Conservation (phyloP, 2,797 vertebrate genomes). For the Adrianichthys oophorus region DNA sequence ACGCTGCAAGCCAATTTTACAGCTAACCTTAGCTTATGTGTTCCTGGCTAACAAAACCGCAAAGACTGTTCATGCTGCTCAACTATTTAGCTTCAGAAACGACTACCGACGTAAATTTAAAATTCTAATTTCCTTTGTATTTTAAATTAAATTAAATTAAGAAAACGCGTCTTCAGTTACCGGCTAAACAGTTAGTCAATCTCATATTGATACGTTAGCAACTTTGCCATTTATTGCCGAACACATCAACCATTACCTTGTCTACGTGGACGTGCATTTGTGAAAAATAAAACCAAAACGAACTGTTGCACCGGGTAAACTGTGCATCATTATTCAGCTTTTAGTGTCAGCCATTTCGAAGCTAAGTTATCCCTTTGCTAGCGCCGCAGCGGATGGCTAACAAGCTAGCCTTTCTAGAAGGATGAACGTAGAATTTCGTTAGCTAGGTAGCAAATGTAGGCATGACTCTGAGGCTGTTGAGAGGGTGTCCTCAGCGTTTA, state of each 20-base stretch:
- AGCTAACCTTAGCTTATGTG: constrained; percentile 65
- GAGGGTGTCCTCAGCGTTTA: constrained; percentile 8
- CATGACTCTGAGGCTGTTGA: constrained; percentile 38
- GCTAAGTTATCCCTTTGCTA: constrained; percentile 35
- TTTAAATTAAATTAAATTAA: not conserved
- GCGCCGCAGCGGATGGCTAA: constrained; percentile 57
- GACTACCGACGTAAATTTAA: not conserved
- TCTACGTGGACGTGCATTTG: not conserved
- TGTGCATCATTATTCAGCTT: constrained; percentile 19
- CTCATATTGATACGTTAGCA: constrained; percentile 2
- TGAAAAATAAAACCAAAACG: not conserved
- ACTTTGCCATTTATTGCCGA: constrained; percentile 21
- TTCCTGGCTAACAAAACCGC: constrained; percentile 52
- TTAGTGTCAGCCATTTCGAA: constrained; percentile 15
- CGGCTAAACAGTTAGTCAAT: constrained; percentile 6
- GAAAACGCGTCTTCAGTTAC: constrained; percentile 16
- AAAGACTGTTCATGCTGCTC: constrained; percentile 62
- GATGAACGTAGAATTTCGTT: constrained; percentile 49
- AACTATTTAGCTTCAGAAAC: constrained; percentile 13
- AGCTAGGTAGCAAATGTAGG: constrained; percentile 55
- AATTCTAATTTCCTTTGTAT: constrained; percentile 4
- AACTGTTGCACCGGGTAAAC: constrained; percentile 6
- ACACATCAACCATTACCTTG: constrained; percentile 7
- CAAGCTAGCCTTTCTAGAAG: constrained; percentile 48
- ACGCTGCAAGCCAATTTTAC: constrained; percentile 32